A percentile compares a stretch with the other conserved stretches of the same genome.
Conservation (phyloP, 2,113 vertebrate species). For the Garra rufa region DNA sequence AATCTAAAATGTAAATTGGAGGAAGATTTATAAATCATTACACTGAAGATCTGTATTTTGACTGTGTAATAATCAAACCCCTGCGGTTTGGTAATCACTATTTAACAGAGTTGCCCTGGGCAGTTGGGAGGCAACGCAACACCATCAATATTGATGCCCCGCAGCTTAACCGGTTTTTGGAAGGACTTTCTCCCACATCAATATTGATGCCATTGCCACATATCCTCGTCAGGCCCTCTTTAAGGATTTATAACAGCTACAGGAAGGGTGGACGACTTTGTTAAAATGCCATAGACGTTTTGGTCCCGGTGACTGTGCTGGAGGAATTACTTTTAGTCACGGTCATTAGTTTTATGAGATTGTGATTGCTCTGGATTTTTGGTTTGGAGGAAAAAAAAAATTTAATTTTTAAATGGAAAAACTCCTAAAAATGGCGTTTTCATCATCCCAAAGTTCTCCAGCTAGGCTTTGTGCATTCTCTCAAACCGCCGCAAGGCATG, state of each 20-base stretch:
- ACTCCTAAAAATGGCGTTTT: background rate
- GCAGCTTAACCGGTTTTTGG: slow-evolving; percentile 73
- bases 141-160: slow-evolving; percentile 80
- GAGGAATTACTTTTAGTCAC: slow-evolving; percentile 51
- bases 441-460: slow-evolving; percentile 2
- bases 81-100: slow-evolving; percentile 66
- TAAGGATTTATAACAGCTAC: slow-evolving; percentile 76
- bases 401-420: slow-evolving; percentile 19
- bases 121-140: slow-evolving; percentile 67
- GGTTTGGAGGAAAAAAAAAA: slow-evolving; percentile 34
- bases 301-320: slow-evolving; percentile 62
- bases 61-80: slow-evolving; percentile 61
- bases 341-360: slow-evolving; percentile 62
- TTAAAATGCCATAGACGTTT: slow-evolving; percentile 58
- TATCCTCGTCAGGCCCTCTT: slow-evolving; percentile 71
- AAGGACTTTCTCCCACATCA: slow-evolving; percentile 78
- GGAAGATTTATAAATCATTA: slow-evolving; percentile 4
- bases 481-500: slow-evolving; percentile 19
- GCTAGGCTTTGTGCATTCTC: background rate
- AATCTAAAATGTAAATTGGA: background rate
- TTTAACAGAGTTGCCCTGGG: slow-evolving; percentile 64
- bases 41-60: slow-evolving; percentile 45
- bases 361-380: slow-evolving; percentile 56
- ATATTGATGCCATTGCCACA: slow-evolving; percentile 80
- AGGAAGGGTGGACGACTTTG: slow-evolving; percentile 47